Evolutionary conservation across 2,797 vertebrate species (phyloP).

Genomic region (Crocodylus rhombifer): DNA sequence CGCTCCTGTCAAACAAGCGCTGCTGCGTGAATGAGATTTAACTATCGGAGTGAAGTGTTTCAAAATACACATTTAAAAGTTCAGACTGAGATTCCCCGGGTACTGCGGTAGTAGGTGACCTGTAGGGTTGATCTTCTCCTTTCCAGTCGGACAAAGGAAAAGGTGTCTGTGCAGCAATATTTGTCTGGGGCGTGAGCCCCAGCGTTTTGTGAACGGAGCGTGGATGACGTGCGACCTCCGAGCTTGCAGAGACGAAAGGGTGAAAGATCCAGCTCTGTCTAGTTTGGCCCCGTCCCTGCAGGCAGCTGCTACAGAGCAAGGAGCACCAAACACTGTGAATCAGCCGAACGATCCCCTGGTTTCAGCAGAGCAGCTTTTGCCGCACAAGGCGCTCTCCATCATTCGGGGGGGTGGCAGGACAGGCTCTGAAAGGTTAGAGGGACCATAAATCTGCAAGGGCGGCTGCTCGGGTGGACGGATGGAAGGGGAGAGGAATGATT

Average conservation of each 20-base stretch:
- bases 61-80: neutral
- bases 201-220: neutral
- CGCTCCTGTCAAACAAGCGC: constrained; percentile 35
- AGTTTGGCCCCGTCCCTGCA: neutral
- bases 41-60: constrained; percentile 41
- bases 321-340: neutral
- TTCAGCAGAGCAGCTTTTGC: neutral
- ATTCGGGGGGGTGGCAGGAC: neutral
- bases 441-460: neutral
- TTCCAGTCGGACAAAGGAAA: constrained; percentile 33
- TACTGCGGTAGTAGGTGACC: constrained; percentile 21
- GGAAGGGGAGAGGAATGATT: neutral
- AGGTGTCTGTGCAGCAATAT: too few relatives aligned
- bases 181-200: constrained; percentile 4
- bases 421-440: rapidly evolving
- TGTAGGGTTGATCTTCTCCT: neutral
- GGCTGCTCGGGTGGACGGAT: neutral
- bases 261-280: neutral
- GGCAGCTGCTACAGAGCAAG: too few relatives aligned
- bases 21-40: constrained; percentile 8
- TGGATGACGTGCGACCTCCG: neutral
- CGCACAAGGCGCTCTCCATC: neutral
- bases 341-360: neutral
- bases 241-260: neutral
- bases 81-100: constrained; percentile 33